Percentiles rank a stretch among this genome's conserved stretches.
Evolutionary conservation across 2,888 invertebrate genomes (phyloP).

Genomic region (Boloria euphrosyne): DNA sequence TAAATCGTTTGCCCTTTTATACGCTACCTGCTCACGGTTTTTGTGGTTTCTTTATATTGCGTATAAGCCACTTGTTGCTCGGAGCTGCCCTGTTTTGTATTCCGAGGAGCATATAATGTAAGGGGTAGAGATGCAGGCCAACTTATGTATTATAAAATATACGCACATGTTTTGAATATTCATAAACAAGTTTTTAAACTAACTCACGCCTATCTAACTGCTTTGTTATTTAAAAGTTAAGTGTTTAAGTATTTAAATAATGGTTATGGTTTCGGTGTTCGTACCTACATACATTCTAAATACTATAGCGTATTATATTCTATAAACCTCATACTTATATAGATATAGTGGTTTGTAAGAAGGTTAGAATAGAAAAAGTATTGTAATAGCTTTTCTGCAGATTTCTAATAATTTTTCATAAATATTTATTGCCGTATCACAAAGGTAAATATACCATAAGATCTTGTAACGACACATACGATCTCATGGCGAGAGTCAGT

Average conservation of each 20-base stretch:
- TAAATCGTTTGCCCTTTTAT: constrained; percentile 60
- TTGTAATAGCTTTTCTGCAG: no score
- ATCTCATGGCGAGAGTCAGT: constrained; percentile 8
- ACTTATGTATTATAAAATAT: constrained; percentile 41
- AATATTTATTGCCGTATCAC: no score
- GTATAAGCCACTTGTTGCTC: constrained; percentile 78
- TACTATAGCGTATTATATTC: no score
- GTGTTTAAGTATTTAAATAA: constrained; percentile 13
- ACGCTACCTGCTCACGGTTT: constrained; percentile 73
- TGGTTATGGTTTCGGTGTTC: background rate
- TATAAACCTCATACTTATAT: no score
- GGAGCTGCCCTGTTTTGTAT: constrained; percentile 65
- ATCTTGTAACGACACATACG: constrained; percentile 5
- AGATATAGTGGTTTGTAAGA: no score
- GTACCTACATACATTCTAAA: background rate
- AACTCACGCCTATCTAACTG: constrained; percentile 13
- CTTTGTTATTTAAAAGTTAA: constrained; percentile 14
- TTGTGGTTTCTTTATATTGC: constrained; percentile 74
- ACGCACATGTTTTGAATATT: constrained; percentile 37
- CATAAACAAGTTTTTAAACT: constrained; percentile 35
- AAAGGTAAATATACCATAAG: background rate
- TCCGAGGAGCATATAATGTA: constrained; percentile 50
- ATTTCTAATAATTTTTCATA: no score
- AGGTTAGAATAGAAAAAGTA: no score
- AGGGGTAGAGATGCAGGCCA: constrained; percentile 41